These are phyloP conservation scores for Drosophila setosimentum DNA, from an alignment of 2,888 invertebrate species.

Conservation along the genomic window DNA sequence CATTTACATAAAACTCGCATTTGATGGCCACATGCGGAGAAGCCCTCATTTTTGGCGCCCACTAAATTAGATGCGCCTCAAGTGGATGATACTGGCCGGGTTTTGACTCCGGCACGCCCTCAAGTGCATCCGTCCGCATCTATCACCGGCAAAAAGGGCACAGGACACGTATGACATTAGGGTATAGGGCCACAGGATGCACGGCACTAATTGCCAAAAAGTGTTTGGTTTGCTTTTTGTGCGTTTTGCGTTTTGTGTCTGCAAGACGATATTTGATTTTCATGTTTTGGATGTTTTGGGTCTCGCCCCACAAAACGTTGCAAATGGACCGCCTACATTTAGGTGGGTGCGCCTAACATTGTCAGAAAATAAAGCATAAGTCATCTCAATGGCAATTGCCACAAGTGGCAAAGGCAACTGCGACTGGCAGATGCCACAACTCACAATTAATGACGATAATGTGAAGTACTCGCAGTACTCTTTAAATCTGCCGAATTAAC, in stretches of 20 bases:
- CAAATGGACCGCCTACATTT: constrained; percentile 12
- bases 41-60: constrained; percentile 47
- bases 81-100: constrained; percentile 57
- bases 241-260: too few relatives aligned
- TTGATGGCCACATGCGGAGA: constrained; percentile 41
- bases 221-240: constrained; percentile 35
- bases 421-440: constrained; percentile 43
- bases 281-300: constrained; percentile 74
- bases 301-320: constrained; percentile 47
- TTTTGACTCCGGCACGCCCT: constrained; percentile 28
- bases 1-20: constrained; percentile 74
- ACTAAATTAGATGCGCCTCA: constrained; percentile 47
- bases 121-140: constrained; percentile 54
- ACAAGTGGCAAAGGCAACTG: constrained; percentile 49
- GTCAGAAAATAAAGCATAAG: constrained; percentile 53
- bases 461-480: constrained; percentile 8
- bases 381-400: constrained; percentile 49
- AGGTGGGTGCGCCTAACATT: constrained; percentile 34
- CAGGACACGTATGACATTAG: not conserved
- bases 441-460: constrained; percentile 21
- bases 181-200: not conserved
- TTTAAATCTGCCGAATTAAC: not conserved
- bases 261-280: constrained; percentile 71
- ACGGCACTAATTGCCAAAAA: constrained; percentile 61
- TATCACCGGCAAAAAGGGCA: constrained; percentile 32